Evolutionary conservation across 2,888 invertebrate genomes (phyloP).

Genomic region (Choristoneura rosaceana): DNA sequence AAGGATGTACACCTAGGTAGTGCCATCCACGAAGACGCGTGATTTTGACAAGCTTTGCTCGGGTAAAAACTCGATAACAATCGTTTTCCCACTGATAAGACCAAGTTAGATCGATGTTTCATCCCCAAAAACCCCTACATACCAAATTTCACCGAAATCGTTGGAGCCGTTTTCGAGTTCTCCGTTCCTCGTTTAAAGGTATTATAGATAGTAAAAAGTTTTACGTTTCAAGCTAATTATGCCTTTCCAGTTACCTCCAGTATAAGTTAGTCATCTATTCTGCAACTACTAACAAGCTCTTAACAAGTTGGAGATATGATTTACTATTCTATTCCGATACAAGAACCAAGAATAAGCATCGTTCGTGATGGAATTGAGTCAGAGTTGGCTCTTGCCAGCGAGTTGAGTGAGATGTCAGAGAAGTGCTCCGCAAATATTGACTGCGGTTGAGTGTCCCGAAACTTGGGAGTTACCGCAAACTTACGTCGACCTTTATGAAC

Average conservation of each 20-base stretch:
- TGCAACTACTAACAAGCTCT: not conserved
- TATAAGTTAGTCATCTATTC: not conserved
- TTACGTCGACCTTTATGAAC: slow-evolving; percentile 50
- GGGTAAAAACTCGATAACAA: no score
- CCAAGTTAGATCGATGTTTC: no score
- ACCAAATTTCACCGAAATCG: no score
- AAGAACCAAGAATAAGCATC: slow-evolving; percentile 65
- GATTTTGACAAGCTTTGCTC: no score
- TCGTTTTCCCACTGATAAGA: no score
- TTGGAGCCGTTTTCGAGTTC: no score
- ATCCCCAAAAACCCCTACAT: no score
- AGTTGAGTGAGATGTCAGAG: slow-evolving; percentile 59
- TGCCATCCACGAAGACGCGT: no score
- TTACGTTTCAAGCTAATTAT: no score
- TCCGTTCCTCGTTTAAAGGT: no score
- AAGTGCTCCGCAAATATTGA: slow-evolving; percentile 68
- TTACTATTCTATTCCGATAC: slow-evolving; percentile 48
- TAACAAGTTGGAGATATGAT: slow-evolving; percentile 40
- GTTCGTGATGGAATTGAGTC: slow-evolving; percentile 65
- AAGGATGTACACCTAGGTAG: no score
- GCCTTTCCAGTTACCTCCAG: not conserved
- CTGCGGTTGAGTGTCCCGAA: slow-evolving; percentile 57
- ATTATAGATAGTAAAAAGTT: no score
- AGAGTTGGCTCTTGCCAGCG: slow-evolving; percentile 52
- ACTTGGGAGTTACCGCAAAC: slow-evolving; percentile 56